phyloP scores from a whole-genome alignment of 2,797 vertebrate species.

The Eidolon dupreanum region DNA sequence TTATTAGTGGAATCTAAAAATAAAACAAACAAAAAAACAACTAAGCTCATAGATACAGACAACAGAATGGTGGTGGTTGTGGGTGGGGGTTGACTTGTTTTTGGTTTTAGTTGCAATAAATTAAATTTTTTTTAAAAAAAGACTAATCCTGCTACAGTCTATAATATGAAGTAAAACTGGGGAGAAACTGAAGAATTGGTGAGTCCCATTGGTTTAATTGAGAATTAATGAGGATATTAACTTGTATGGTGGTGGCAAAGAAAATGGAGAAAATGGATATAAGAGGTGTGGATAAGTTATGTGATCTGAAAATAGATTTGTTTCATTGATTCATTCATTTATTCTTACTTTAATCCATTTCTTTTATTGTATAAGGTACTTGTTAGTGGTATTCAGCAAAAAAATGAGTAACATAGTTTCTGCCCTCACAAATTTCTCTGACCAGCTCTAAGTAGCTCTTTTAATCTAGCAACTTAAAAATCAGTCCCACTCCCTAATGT shows the following conservation, averaged over 20 bases:
- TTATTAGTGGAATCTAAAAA: not conserved
- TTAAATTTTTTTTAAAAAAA: not conserved
- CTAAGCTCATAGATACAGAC: not conserved
- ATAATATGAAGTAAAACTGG: not conserved
- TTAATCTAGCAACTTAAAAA: not conserved
- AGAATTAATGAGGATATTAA: not conserved
- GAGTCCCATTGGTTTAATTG: conserved; percentile 1
- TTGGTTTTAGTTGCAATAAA: not conserved
- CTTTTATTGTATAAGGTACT: not conserved
- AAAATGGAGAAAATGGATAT: not conserved
- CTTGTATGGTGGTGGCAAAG: not conserved
- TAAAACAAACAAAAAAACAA: not conserved
- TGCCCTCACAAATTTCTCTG: not conserved
- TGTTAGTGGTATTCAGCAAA: not conserved
- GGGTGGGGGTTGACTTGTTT: not conserved
- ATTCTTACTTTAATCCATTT: not conserved
- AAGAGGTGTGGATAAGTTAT: not conserved
- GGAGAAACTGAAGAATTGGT: not conserved
- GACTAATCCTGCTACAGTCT: not conserved
- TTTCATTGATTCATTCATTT: not conserved
- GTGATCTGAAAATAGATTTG: not conserved
- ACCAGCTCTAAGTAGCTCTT: not conserved
- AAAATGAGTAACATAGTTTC: not conserved
- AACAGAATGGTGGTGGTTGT: not conserved
- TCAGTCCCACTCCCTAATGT: not conserved